Conservation (phyloP, 2,888 invertebrate species). For the Xanthorhoe spadicearia region DNA sequence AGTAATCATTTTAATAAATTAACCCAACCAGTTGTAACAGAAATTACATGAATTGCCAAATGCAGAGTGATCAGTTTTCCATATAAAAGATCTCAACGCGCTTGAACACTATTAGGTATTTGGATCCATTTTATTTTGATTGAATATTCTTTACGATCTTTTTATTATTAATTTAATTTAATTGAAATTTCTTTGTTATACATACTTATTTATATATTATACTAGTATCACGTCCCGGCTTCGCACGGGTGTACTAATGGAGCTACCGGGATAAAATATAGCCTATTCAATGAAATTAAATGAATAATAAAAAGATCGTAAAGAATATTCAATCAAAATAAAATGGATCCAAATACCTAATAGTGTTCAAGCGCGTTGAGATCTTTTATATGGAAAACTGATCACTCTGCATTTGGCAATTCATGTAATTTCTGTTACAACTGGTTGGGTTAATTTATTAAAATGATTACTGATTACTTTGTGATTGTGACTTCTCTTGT, state of each 20-base stretch:
- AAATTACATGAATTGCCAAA: not conserved
- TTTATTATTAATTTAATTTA: too few species aligned
- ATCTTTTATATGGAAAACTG: slow-evolving; percentile 40
- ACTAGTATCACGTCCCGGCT: too few species aligned
- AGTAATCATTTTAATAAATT: not conserved
- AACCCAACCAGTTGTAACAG: not conserved
- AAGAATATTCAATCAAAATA: not conserved
- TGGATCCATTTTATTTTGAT: not conserved
- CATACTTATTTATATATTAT: too few species aligned
- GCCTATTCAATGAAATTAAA: too few species aligned
- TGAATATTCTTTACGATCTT: not conserved
- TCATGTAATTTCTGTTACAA: not conserved
- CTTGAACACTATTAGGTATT: slow-evolving; percentile 7
- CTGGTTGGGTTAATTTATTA: not conserved
- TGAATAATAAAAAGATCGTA: too few species aligned
- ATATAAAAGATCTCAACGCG: slow-evolving; percentile 46
- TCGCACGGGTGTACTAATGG: too few species aligned
- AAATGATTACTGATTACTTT: slow-evolving; percentile 11
- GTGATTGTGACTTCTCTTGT: slow-evolving; percentile 17
- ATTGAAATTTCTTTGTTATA: too few species aligned
- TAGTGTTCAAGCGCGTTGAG: slow-evolving; percentile 39
- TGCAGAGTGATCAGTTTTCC: slow-evolving; percentile 40
- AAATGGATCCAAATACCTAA: not conserved
- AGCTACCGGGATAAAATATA: too few species aligned
- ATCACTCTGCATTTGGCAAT: slow-evolving; percentile 37